A percentile compares a stretch with the other conserved stretches of the same genome.
These are phyloP conservation scores for Lycaena phlaeas DNA, from an alignment of 2,888 invertebrate genomes.

Conservation along the genomic window DNA sequence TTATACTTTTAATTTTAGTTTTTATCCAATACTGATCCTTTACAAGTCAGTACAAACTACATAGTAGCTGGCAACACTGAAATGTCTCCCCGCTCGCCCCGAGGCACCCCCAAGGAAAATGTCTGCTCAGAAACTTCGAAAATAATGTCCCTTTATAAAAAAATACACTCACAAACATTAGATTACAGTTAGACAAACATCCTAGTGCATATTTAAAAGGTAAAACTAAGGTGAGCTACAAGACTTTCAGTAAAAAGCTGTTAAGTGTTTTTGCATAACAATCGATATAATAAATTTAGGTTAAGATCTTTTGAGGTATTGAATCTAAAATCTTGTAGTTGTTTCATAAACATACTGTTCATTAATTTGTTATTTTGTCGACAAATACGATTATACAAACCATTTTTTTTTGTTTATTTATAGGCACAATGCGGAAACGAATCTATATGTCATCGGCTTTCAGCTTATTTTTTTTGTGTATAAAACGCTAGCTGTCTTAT, in stretches of 20 bases:
- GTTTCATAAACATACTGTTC: slow-evolving; percentile 37
- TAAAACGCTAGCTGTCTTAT: slow-evolving; percentile 42
- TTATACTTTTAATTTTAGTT: no score
- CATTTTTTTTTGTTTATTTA: slow-evolving; percentile 64
- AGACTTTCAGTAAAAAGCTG: slow-evolving; percentile 24
- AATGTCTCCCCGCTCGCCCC: slow-evolving; percentile 9
- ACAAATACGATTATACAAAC: slow-evolving; percentile 25
- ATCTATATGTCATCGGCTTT: slow-evolving; percentile 60
- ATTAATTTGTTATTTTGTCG: slow-evolving; percentile 1
- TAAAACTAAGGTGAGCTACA: slow-evolving; percentile 37
- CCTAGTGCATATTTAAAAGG: slow-evolving; percentile 26
- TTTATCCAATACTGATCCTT: no score
- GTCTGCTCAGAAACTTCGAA: slow-evolving; percentile 59
- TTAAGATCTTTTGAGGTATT: slow-evolving; percentile 63
- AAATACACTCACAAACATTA: slow-evolving; percentile 37
- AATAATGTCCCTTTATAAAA: slow-evolving; percentile 49
- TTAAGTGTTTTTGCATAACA: slow-evolving; percentile 69
- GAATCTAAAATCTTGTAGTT: slow-evolving; percentile 43
- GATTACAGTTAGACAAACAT: slow-evolving; percentile 34
- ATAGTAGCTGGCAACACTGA: slow-evolving; percentile 3
- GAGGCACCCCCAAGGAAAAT: slow-evolving; percentile 46
- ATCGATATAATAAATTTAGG: slow-evolving; percentile 70
- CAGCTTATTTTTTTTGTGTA: slow-evolving; percentile 47
- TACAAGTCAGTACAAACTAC: no score
- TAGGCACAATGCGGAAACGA: slow-evolving; percentile 60